These are phyloP conservation scores for Miltochrista miniata DNA, from an alignment of 2,888 invertebrate genomes.

Conservation along the genomic window DNA sequence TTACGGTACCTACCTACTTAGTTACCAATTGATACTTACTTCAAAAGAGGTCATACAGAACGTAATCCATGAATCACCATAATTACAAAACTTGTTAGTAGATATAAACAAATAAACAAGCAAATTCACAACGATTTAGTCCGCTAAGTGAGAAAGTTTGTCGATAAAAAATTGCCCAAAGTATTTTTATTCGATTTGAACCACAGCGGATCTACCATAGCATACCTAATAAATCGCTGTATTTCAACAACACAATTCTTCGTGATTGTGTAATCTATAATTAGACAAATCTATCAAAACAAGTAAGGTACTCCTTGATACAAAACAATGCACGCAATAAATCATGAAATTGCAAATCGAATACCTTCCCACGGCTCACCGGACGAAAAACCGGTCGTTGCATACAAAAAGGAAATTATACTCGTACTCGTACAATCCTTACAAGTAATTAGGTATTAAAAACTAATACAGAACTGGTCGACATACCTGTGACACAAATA, in stretches of 20 bases:
- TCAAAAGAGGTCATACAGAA: neutral
- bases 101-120: neutral
- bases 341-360: slow-evolving; percentile 56
- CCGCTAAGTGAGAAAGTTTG: neutral
- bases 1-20: too few species aligned
- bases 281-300: neutral
- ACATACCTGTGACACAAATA: slow-evolving; percentile 61
- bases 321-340: slow-evolving; percentile 40
- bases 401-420: slow-evolving; percentile 74
- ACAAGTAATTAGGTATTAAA: slow-evolving; percentile 54
- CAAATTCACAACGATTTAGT: neutral
- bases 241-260: neutral
- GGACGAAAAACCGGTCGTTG: slow-evolving; percentile 76
- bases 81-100: neutral
- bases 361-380: slow-evolving; percentile 76
- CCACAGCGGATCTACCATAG: neutral
- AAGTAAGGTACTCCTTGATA: neutral
- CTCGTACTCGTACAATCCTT: slow-evolving; percentile 54
- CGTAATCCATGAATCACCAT: slow-evolving; percentile 6
- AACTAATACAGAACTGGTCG: slow-evolving; percentile 47
- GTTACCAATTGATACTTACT: too few species aligned
- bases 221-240: neutral
- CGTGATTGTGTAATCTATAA: slow-evolving; percentile 17
- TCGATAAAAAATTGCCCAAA: slow-evolving; percentile 1
- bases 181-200: slow-evolving; percentile 12